These are phyloP conservation scores for Gymnorhina tibicen DNA, from an alignment of 2,113 vertebrate genomes.

Conservation along the genomic window DNA sequence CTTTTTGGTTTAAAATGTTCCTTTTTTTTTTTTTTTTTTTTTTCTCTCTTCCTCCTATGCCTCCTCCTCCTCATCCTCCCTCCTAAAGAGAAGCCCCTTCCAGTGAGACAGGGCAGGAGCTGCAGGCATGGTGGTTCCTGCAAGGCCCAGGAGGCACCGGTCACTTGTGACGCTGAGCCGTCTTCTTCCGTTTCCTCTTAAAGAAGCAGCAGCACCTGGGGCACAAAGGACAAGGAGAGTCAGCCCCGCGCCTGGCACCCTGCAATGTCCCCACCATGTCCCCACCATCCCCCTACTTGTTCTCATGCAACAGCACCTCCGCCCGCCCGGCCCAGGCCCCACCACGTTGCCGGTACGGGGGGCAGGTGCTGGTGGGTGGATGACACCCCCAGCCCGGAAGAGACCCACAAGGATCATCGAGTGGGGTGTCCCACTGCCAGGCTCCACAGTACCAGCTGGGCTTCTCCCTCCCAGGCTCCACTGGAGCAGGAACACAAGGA, in stretches of 20 bases:
- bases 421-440: not conserved
- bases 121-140: conserved; percentile 63
- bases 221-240: conserved; percentile 66
- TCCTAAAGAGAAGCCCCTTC: conserved; percentile 74
- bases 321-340: accelerated
- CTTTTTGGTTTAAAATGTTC: conserved; percentile 79
- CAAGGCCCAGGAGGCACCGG: conserved; percentile 72
- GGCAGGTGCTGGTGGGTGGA: not conserved
- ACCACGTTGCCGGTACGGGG: accelerated
- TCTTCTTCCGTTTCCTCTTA: conserved; percentile 99
- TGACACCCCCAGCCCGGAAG: not conserved
- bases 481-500: not conserved
- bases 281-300: not conserved
- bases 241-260: not conserved
- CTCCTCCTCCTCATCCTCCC: conserved; percentile 35
- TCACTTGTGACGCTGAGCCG: conserved; percentile 96
- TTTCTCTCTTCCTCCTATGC: conserved; percentile 47
- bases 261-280: not conserved
- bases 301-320: not conserved
- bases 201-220: conserved; percentile 99
- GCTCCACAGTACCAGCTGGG: accelerated
- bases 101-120: conserved; percentile 75
- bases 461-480: not conserved
- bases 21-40: not conserved
- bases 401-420: too few relatives aligned